Percentiles rank a stretch among this genome's conserved stretches.
Evolutionary conservation across 2,888 invertebrate genomes (phyloP).

Genomic region (Podotricha telesiphe): DNA sequence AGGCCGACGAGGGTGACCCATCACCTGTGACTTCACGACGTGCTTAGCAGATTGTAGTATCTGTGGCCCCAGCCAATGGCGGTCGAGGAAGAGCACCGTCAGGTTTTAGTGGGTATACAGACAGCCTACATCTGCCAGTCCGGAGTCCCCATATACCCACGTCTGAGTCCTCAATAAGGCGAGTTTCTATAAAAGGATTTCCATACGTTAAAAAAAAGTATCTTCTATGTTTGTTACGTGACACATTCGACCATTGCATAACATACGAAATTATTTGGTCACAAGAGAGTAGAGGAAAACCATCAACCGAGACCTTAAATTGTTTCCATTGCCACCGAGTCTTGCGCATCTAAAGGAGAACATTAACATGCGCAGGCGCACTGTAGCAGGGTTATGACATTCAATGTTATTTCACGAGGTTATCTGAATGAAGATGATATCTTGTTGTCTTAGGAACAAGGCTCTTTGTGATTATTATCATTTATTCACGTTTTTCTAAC

Average conservation of each 20-base stretch:
- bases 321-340: constrained; percentile 35
- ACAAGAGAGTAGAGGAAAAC: constrained; percentile 33
- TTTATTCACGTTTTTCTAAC: background rate
- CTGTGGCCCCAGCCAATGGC: too few species aligned
- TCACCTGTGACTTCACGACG: too few species aligned
- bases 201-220: too few species aligned
- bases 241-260: constrained; percentile 8
- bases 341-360: constrained; percentile 47
- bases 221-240: background rate
- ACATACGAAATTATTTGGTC: constrained; percentile 19
- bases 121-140: too few species aligned
- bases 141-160: too few species aligned
- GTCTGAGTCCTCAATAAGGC: too few species aligned
- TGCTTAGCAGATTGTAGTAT: too few species aligned
- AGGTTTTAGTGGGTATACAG: too few species aligned
- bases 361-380: constrained; percentile 46
- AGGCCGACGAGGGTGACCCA: too few species aligned
- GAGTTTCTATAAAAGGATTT: too few species aligned
- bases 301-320: constrained; percentile 42
- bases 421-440: constrained; percentile 19
- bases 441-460: constrained; percentile 4
- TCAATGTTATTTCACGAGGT: constrained; percentile 31
- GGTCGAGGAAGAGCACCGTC: too few species aligned
- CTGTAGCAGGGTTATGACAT: constrained; percentile 38
- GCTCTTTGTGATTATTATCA: constrained; percentile 13